Percentiles rank a stretch among this genome's conserved stretches.
Conservation (phyloP, 2,888 invertebrate species). For the Lasius fuliginosus region DNA sequence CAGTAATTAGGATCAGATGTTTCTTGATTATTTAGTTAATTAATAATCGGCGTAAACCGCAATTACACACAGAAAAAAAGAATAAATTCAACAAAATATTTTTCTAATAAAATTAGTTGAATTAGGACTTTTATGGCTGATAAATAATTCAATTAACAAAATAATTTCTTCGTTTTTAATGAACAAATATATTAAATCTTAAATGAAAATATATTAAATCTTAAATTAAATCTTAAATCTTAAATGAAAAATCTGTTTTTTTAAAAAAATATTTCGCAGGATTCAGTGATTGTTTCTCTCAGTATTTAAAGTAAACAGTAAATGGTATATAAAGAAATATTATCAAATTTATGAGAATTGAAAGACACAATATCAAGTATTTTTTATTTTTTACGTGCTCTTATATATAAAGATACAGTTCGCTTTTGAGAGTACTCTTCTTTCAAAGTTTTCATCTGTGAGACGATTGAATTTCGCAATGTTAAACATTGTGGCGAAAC, state of each 20-base stretch:
- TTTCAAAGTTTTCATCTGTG: constrained; percentile 48
- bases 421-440: constrained; percentile 2
- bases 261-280: background rate
- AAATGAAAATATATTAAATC: too few relatives aligned
- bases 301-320: background rate
- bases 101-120: background rate
- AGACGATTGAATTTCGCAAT: constrained; percentile 34
- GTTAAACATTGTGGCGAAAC: constrained; percentile 50
- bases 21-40: background rate
- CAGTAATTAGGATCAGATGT: background rate
- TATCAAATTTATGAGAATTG: background rate
- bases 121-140: background rate
- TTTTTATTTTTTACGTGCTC: background rate
- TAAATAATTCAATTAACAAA: background rate
- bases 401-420: constrained; percentile 6
- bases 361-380: background rate
- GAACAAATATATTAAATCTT: too few relatives aligned
- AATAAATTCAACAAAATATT: background rate
- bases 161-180: too few relatives aligned
- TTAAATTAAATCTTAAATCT: too few relatives aligned
- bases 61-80: background rate
- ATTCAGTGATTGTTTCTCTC: background rate
- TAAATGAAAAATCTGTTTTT: too few relatives aligned
- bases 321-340: background rate
- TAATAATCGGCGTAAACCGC: background rate